Conservation (phyloP, 2,797 vertebrate species). For the Sardinella longiceps region DNA sequence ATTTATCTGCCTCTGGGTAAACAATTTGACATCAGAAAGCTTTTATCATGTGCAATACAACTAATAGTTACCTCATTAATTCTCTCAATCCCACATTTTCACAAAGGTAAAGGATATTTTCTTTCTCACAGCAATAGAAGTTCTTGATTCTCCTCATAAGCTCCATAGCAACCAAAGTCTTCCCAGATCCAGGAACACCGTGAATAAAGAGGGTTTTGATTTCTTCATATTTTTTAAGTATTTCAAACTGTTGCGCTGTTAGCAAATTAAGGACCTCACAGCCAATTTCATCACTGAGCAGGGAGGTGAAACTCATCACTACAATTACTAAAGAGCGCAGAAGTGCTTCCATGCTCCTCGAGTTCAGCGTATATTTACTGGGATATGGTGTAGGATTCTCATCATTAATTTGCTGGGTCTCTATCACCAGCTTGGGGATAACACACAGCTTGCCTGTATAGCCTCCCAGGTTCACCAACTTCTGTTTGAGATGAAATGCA, state of each 20-base stretch:
- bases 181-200: conserved; percentile 68
- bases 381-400: conserved; percentile 51
- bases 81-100: conserved; percentile 59
- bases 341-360: conserved; percentile 44
- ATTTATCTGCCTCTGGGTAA: too few relatives aligned
- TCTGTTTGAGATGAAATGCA: conserved; percentile 58
- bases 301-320: conserved; percentile 59
- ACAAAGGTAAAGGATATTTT: conserved; percentile 65
- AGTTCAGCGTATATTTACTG: conserved; percentile 33
- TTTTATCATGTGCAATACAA: too few relatives aligned
- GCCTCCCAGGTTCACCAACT: conserved; percentile 60
- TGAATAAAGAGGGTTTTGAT: conserved; percentile 59
- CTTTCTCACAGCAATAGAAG: conserved; percentile 35
- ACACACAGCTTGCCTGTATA: conserved; percentile 54
- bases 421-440: conserved; percentile 46
- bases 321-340: conserved; percentile 59
- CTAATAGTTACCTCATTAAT: conserved; percentile 52
- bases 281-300: conserved; percentile 59
- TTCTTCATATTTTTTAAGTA: conserved; percentile 48
- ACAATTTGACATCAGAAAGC: too few relatives aligned
- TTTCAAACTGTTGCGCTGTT: conserved; percentile 62
- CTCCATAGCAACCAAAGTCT: conserved; percentile 65
- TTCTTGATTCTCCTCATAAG: conserved; percentile 63
- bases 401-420: background rate
- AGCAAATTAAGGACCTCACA: conserved; percentile 66